Base-by-base conservation (phyloP, 1,140 invertebrate genomes). In the Heliconius melpomene region DNA sequence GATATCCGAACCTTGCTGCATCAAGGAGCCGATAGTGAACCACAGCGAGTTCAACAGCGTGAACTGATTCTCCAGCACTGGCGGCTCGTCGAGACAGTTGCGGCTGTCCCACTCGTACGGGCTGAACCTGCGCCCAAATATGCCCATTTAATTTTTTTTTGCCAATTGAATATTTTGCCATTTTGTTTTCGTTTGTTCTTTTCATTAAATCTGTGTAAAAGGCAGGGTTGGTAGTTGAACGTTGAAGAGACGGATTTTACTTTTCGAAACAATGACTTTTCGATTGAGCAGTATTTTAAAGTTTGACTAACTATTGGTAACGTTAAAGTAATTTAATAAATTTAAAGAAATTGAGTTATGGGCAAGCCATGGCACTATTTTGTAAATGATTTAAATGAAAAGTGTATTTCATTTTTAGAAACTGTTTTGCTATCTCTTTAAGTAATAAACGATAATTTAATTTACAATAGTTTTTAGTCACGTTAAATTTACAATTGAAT, bases 1-100 rank as follows among this genome's bases (percentile, higher is more conserved):
- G 93, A 98, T 97, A 96, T 98, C 98, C 89, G 97, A 98, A 94
- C 98, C 98, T 96, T 98, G 97, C 96, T 98, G 97, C 97, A 98
- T 98, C 90, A 98, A 96, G 86, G 97, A 97, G 85, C 97, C 97
- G 93, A 98, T 97, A 94, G 97, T 97, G 95, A 98, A 98, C 97
- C 97, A 98, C 85, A 98, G 95, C 89, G 97, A 96, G 95, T 98
- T 98, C 92, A 98, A 95, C 86, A 98, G 95, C 84, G 97, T 98
- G 95, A 98, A 98, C 94, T 98, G 97, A 95, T 98, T 98, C 95
- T 98, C 97, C 92, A 97, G 94, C 88, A 97, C 96, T 85, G 97
- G 96, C 80, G 96, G 96, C 92, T 97, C 96, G 90, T 96, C 96
- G 92, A 97, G 96, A 95, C 97, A 98, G 85, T 97, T 97, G 95